phyloP scores from a whole-genome alignment of 1,140 invertebrate species.

The Atta cephalotes region DNA sequence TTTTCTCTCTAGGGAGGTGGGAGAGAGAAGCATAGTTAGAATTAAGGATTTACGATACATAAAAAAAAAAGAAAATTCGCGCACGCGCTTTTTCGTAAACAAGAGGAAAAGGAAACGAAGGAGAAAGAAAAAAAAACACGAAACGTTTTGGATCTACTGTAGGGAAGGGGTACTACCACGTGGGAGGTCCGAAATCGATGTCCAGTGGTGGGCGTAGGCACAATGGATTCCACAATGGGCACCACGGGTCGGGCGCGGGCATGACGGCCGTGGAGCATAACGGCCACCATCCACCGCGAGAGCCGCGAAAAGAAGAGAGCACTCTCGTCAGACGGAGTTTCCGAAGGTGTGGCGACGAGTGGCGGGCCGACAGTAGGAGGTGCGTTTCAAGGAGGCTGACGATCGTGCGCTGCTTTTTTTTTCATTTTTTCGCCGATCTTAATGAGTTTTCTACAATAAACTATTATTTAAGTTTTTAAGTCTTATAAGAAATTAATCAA shows the following conservation, averaged over 20 bases:
- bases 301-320: slow-evolving; percentile 86
- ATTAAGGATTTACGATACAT: slow-evolving; percentile 16
- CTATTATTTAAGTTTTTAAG: too few relatives aligned
- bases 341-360: slow-evolving; percentile 85
- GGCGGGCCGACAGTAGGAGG: slow-evolving; percentile 86
- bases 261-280: slow-evolving; percentile 87
- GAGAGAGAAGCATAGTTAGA: slow-evolving; percentile 22
- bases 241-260: slow-evolving; percentile 85
- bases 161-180: slow-evolving; percentile 84
- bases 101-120: not conserved
- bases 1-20: not conserved
- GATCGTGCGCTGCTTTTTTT: slow-evolving; percentile 35
- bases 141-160: slow-evolving; percentile 84
- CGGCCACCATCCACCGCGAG: slow-evolving; percentile 87
- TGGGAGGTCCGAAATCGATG: slow-evolving; percentile 80
- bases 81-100: not conserved
- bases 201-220: slow-evolving; percentile 78
- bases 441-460: too few relatives aligned
- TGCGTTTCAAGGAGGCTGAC: slow-evolving; percentile 79
- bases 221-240: slow-evolving; percentile 81
- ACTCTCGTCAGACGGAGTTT: slow-evolving; percentile 84
- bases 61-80: not conserved
- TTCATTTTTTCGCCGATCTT: slow-evolving; percentile 9
- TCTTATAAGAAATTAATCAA: too few relatives aligned
- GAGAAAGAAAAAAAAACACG: slow-evolving; percentile 42